These are phyloP conservation scores for Panopea generosa DNA, from an alignment of 2,888 invertebrate genomes.

Conservation along the genomic window DNA sequence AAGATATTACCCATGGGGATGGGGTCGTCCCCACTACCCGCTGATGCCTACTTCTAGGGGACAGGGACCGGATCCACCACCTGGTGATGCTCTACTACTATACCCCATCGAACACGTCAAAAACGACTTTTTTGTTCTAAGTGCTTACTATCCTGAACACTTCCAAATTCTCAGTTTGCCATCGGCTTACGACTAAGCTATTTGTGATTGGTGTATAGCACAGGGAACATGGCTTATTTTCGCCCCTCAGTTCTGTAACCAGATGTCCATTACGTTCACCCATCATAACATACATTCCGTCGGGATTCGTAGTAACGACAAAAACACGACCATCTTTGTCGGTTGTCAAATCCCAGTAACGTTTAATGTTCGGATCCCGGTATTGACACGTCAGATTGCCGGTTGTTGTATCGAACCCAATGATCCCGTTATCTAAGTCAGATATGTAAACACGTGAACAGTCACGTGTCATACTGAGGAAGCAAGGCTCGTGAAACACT, in stretches of 20 bases:
- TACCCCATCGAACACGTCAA: too few species aligned
- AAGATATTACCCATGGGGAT: too few species aligned
- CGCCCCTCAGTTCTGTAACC: conserved; percentile 34
- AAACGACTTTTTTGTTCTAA: too few species aligned
- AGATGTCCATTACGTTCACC: conserved; percentile 55
- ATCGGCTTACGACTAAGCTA: conserved; percentile 42
- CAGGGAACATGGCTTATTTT: conserved; percentile 46
- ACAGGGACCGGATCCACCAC: too few species aligned
- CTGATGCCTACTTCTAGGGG: too few species aligned
- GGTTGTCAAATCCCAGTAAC: conserved; percentile 49
- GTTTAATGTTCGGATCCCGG: conserved; percentile 47
- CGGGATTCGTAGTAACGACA: conserved; percentile 53
- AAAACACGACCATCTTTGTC: conserved; percentile 36
- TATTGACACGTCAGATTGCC: conserved; percentile 52
- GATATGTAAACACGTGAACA: conserved; percentile 40
- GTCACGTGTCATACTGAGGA: conserved; percentile 37
- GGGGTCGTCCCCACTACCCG: too few species aligned
- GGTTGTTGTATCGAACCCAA: conserved; percentile 51
- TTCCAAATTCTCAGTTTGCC: conserved; percentile 50
- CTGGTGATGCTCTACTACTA: too few species aligned
- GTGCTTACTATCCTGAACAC: conserved; percentile 24
- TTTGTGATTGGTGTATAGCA: conserved; percentile 31
- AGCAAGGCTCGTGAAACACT: conserved; percentile 49
- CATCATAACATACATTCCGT: conserved; percentile 41
- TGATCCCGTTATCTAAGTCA: conserved; percentile 49